phyloP scores from a whole-genome alignment of 2,113 vertebrate genomes.

The Cyprinus carpio region DNA sequence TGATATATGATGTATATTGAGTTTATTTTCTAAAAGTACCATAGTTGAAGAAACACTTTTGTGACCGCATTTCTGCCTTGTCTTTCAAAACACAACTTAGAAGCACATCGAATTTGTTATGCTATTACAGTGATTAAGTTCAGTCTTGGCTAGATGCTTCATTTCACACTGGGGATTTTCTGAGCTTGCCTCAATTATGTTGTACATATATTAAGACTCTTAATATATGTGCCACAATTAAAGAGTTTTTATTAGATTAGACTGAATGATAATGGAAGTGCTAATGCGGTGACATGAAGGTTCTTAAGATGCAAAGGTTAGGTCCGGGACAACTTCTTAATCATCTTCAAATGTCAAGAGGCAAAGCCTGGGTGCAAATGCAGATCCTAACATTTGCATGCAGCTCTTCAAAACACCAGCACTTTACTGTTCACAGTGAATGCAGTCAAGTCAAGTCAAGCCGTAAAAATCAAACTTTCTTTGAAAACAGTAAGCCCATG shows the following conservation, averaged over 20 bases:
- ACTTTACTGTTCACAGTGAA: slow-evolving; percentile 32
- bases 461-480: slow-evolving; percentile 49
- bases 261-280: slow-evolving; percentile 74
- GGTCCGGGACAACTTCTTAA: slow-evolving; percentile 68
- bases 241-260: slow-evolving; percentile 71
- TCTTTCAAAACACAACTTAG: background rate
- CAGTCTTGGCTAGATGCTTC: slow-evolving; percentile 44
- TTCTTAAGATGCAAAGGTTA: slow-evolving; percentile 69
- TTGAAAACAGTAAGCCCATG: slow-evolving; percentile 25
- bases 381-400: slow-evolving; percentile 56
- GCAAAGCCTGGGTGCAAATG: slow-evolving; percentile 68
- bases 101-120: slow-evolving; percentile 21
- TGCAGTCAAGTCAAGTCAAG: background rate
- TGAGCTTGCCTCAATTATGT: slow-evolving; percentile 58
- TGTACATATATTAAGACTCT: slow-evolving; percentile 62
- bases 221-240: slow-evolving; percentile 60
- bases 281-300: slow-evolving; percentile 70
- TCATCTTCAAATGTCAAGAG: slow-evolving; percentile 74
- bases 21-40: background rate
- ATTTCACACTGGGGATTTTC: slow-evolving; percentile 32
- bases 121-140: slow-evolving; percentile 39
- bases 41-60: background rate
- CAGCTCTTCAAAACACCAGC: slow-evolving; percentile 53
- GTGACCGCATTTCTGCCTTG: background rate
- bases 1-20: background rate